Evolutionary conservation across 2,113 vertebrate species (phyloP).

Genomic region (Myocastor coypus): DNA sequence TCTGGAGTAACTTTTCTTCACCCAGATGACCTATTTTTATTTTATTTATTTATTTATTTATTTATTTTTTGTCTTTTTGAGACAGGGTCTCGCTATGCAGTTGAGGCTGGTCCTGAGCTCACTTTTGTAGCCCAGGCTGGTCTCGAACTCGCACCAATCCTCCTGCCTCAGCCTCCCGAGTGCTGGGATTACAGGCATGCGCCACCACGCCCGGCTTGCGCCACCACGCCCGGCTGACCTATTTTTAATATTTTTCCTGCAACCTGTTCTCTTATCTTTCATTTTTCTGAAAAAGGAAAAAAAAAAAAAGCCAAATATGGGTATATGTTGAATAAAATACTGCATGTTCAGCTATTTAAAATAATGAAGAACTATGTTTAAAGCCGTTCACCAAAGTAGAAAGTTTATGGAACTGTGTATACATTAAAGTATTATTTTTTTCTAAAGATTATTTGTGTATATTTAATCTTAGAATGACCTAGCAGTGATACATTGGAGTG

Average conservation of each 20-base stretch:
- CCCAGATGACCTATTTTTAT: background rate
- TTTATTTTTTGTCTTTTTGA: no score
- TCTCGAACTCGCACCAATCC: no score
- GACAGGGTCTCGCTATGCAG: no score
- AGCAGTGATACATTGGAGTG: background rate
- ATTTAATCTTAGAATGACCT: background rate
- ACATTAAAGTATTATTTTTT: background rate
- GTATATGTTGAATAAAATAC: background rate
- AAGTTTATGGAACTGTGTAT: background rate
- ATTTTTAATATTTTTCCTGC: background rate
- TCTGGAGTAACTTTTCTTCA: constrained; percentile 46
- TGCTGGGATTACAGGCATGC: no score
- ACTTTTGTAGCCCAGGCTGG: no score
- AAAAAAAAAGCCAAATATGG: background rate
- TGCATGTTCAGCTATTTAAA: background rate
- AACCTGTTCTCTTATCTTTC: background rate
- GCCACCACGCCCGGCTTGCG: no score
- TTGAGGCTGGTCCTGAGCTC: no score
- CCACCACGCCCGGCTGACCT: no score
- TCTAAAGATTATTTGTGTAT: background rate
- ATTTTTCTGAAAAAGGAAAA: background rate
- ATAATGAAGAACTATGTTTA: constrained; percentile 9
- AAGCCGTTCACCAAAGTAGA: constrained; percentile 5
- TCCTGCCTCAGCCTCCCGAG: no score
- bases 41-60: no score